Percentiles rank a stretch among this genome's conserved stretches.
These are phyloP conservation scores for Zophobas morio DNA, from an alignment of 1,140 invertebrate species.

Conservation along the genomic window DNA sequence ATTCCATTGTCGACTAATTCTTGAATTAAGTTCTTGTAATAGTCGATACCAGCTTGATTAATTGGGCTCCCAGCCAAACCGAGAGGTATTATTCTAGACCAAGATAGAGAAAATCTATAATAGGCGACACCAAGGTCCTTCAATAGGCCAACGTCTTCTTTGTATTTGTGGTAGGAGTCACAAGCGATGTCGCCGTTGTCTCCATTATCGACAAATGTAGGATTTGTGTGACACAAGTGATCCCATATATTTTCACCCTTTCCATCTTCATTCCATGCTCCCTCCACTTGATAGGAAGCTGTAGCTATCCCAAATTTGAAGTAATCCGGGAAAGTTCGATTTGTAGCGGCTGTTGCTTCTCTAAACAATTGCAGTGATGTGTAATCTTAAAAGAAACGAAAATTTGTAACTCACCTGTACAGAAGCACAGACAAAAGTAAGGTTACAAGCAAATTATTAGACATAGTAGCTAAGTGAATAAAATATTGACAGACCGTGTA, in stretches of 20 bases:
- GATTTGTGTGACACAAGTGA: constrained; percentile 1
- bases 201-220: background rate
- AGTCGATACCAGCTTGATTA: constrained; percentile 61
- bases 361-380: background rate
- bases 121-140: constrained; percentile 69
- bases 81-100: constrained; percentile 68
- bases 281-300: constrained; percentile 67
- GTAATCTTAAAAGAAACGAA: too few relatives aligned
- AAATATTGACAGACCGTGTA: too few relatives aligned
- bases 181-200: constrained; percentile 71
- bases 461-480: too few relatives aligned
- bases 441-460: background rate
- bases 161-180: constrained; percentile 74
- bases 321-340: constrained; percentile 69
- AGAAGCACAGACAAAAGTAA: background rate
- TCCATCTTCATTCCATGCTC: constrained; percentile 65
- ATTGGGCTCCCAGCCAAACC: constrained; percentile 41
- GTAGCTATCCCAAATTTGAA: constrained; percentile 65
- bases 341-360: background rate
- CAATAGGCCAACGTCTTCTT: constrained; percentile 71
- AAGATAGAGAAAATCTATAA: constrained; percentile 76
- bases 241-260: background rate
- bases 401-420: too few relatives aligned
- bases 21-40: constrained; percentile 74
- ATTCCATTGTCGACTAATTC: constrained; percentile 68